Evolutionary conservation across 2,888 invertebrate genomes (phyloP).

Genomic region (Seira ritae): DNA sequence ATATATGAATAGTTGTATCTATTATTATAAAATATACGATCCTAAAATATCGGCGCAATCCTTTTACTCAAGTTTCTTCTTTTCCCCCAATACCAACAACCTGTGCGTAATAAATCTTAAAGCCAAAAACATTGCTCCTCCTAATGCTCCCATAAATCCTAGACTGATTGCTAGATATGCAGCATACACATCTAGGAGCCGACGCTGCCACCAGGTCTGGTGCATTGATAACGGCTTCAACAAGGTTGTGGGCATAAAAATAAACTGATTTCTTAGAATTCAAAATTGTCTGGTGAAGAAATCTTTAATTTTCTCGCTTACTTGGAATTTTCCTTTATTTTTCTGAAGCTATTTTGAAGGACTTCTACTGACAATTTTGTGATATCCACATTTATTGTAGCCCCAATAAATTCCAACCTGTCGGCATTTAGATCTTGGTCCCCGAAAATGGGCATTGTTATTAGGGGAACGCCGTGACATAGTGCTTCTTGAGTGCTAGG

Average conservation of each 20-base stretch:
- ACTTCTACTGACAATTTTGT: neutral
- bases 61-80: no score
- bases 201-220: slow-evolving; percentile 58
- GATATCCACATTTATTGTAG: slow-evolving; percentile 49
- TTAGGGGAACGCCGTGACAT: slow-evolving; percentile 67
- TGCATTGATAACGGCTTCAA: slow-evolving; percentile 51
- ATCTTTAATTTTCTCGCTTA: slow-evolving; percentile 22
- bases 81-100: no score
- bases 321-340: slow-evolving; percentile 30
- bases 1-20: no score
- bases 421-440: slow-evolving; percentile 67
- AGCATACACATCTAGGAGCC: slow-evolving; percentile 57
- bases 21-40: no score
- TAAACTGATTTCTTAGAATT: neutral
- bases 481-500: slow-evolving; percentile 68
- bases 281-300: neutral
- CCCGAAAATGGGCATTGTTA: slow-evolving; percentile 61
- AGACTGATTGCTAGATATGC: no score
- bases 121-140: no score
- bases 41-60: no score
- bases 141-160: no score
- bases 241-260: neutral
- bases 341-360: slow-evolving; percentile 19
- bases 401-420: slow-evolving; percentile 43
- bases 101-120: no score